Conservation (phyloP, 2,888 invertebrate species). For the Rhagonycha lutea region DNA sequence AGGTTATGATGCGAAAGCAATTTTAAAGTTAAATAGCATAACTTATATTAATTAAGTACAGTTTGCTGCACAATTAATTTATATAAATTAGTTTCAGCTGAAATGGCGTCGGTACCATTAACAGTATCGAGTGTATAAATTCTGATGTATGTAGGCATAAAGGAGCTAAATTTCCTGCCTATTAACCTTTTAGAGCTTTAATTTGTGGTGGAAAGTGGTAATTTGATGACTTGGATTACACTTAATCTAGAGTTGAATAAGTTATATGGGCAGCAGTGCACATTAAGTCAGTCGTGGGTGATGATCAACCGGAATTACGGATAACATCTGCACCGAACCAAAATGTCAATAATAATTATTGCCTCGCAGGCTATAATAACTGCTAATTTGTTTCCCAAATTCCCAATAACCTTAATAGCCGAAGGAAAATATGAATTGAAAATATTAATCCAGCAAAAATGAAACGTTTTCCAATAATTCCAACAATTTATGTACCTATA, state of each 20-base stretch:
- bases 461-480: background rate
- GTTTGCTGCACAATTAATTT: background rate
- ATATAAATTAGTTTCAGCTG: background rate
- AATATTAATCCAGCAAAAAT: background rate
- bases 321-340: constrained; percentile 14
- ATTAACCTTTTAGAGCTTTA: constrained; percentile 35
- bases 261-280: constrained; percentile 16
- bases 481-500: too few species aligned
- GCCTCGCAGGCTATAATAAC: background rate
- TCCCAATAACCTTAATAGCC: background rate
- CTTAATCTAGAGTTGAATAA: constrained; percentile 18
- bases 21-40: background rate
- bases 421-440: background rate
- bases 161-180: constrained; percentile 42
- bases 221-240: constrained; percentile 24
- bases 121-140: constrained; percentile 13
- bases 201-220: constrained; percentile 27
- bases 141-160: constrained; percentile 19
- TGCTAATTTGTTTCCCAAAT: background rate
- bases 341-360: constrained; percentile 7
- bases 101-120: background rate
- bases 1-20: background rate
- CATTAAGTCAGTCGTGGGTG: constrained; percentile 26
- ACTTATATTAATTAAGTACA: background rate
- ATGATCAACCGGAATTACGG: constrained; percentile 24